Evolutionary conservation across 2,888 invertebrate genomes (phyloP), one percentile per base, ranked within the genome.

Genomic region (Drosophila helvetica): DNA sequence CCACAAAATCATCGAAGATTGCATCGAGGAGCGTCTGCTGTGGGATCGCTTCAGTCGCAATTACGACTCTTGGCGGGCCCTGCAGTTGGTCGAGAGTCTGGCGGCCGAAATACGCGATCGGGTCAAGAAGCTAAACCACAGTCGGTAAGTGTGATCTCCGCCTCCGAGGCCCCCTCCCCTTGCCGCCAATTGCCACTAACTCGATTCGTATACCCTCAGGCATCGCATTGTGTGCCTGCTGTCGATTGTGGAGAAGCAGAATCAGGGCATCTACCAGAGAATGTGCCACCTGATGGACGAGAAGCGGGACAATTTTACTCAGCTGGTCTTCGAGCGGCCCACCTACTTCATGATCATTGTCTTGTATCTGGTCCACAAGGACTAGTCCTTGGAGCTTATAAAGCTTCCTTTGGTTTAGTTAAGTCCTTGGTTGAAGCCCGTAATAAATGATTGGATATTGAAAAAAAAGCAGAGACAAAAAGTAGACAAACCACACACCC

Each of bases 1-100:
- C 9, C 85, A 90, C 38, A 91, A 91, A 76, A 76, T 92, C 27
- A 89, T 92, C 22, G 91, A 90, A 74, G 64, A 86, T 55, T 88
- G 87, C 57, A 91, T 92, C 45, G 91, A 92, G 54, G 92, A 92
- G 60, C 89, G 91, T 57, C 75, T 92, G 65, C 85, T 90, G 19
- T 92, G 92, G 91, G 92, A 92, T 80, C 87, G 91, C 4, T 90
- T 91, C 30, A 91, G 90, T 69, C 91, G 92, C 60, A 90, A 90
- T n/a, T 92, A 91, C 56, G 92, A 92, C 71, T 90, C 92, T 2
- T 92, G 92, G 91, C 90, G 91, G 10, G 90, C 91, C 1, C 75
- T 90, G 4, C 89, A 90, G 68, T 78, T 92, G 78, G 90, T 86
- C n/a, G 90, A 92, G 74, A 85, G 82, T 60, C 74, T 92, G 55